phyloP scores from a whole-genome alignment of 1,140 invertebrate genomes.

The Aphis gossypii region DNA sequence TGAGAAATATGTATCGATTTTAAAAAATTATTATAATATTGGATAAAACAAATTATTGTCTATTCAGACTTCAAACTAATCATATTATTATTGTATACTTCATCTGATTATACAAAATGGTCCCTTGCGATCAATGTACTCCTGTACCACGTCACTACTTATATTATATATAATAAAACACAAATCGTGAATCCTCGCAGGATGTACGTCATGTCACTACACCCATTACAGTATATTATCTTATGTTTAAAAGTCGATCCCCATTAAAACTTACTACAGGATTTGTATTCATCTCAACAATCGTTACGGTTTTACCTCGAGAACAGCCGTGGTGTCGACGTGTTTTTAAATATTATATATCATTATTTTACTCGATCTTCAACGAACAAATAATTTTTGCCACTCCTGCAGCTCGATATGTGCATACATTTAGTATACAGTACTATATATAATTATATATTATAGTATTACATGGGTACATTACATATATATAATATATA shows the following conservation, averaged over 20 bases:
- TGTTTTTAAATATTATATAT: background rate
- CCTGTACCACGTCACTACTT: background rate
- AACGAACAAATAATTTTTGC: background rate
- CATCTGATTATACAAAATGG: background rate
- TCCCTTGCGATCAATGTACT: background rate
- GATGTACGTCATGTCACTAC: background rate
- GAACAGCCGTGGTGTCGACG: background rate
- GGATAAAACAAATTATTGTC: background rate
- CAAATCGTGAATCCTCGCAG: background rate
- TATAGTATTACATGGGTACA: no score
- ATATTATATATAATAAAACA: background rate
- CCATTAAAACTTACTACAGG: background rate
- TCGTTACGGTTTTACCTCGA: constrained; percentile 5
- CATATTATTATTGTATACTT: no score
- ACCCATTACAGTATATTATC: background rate
- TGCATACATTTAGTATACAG: background rate
- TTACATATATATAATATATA: no score
- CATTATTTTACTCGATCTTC: background rate
- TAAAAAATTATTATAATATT: background rate
- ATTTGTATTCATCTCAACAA: background rate
- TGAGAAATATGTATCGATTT: background rate
- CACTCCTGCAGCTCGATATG: background rate
- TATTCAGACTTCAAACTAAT: background rate
- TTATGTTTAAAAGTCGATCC: background rate
- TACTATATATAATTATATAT: no score